phyloP scores from a whole-genome alignment of 1,140 invertebrate genomes.

The Bombus turneri region DNA sequence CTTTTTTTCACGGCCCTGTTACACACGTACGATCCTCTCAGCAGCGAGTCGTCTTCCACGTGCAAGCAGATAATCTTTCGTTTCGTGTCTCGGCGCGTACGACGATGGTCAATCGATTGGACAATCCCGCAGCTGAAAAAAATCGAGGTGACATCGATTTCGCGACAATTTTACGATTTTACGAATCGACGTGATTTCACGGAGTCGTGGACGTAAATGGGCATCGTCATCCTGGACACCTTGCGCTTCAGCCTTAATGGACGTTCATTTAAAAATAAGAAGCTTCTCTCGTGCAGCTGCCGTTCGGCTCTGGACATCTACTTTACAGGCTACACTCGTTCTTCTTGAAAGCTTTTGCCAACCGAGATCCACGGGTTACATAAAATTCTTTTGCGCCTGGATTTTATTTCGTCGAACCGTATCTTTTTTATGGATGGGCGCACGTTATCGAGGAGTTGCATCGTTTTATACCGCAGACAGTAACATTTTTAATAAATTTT shows the following conservation, averaged over 20 bases:
- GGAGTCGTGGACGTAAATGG: constrained; percentile 12
- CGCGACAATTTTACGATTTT: constrained; percentile 2
- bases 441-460: rapidly evolving
- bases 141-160: neutral
- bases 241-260: constrained; percentile 12
- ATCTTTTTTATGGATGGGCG: neutral
- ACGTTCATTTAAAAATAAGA: constrained; percentile 13
- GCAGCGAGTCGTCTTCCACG: constrained; percentile 16
- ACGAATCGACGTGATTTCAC: constrained; percentile 16
- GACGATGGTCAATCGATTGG: no score
- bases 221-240: neutral
- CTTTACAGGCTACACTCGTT: neutral
- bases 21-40: constrained; percentile 23
- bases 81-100: no score
- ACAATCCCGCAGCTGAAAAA: neutral
- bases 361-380: neutral
- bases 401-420: neutral
- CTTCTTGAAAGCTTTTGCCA: constrained; percentile 10
- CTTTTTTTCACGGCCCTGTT: constrained; percentile 33
- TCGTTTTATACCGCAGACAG: no score
- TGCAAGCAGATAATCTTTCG: constrained; percentile 6
- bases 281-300: neutral
- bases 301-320: neutral
- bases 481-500: no score
- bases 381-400: neutral